Conservation (phyloP, 2,113 vertebrate genomes). For the Poeciliopsis retropinna region DNA sequence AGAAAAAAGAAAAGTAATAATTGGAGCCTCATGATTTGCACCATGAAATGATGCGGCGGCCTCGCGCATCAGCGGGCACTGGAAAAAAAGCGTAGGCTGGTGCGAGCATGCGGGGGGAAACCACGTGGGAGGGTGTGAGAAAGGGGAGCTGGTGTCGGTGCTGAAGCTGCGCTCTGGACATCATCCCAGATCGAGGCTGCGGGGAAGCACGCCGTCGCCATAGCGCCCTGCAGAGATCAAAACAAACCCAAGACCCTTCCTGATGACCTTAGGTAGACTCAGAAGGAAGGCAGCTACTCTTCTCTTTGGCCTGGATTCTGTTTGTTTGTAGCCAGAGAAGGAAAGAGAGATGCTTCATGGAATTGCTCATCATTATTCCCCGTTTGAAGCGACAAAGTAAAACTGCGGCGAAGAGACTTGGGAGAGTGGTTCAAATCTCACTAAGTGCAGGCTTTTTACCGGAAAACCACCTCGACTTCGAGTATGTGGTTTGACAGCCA, state of each 20-base stretch:
- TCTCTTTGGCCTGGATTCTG: background rate
- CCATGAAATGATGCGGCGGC: constrained; percentile 7
- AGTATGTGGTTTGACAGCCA: constrained; percentile 18
- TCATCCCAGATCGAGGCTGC: constrained; percentile 48
- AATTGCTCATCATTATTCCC: constrained; percentile 30
- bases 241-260: constrained; percentile 16
- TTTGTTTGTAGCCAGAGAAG: constrained; percentile 10
- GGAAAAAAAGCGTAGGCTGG: constrained; percentile 50
- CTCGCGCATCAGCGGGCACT: constrained; percentile 20
- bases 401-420: constrained; percentile 24
- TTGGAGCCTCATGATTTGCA: constrained; percentile 21
- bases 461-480: constrained; percentile 22
- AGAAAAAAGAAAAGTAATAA: constrained; percentile 23
- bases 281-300: background rate
- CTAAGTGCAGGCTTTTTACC: constrained; percentile 35
- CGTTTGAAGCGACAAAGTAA: constrained; percentile 34
- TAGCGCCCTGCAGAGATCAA: constrained; percentile 37
- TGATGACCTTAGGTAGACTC: constrained; percentile 10
- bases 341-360: constrained; percentile 20
- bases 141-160: constrained; percentile 26
- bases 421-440: constrained; percentile 26
- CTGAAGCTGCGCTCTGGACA: constrained; percentile 57
- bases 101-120: constrained; percentile 35
- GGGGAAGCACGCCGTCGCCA: constrained; percentile 41
- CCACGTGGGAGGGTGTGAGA: constrained; percentile 32